Evolutionary conservation across 2,113 vertebrate species (phyloP), one percentile per base, ranked within the genome.

Genomic region (Setophaga kirtlandii): DNA sequence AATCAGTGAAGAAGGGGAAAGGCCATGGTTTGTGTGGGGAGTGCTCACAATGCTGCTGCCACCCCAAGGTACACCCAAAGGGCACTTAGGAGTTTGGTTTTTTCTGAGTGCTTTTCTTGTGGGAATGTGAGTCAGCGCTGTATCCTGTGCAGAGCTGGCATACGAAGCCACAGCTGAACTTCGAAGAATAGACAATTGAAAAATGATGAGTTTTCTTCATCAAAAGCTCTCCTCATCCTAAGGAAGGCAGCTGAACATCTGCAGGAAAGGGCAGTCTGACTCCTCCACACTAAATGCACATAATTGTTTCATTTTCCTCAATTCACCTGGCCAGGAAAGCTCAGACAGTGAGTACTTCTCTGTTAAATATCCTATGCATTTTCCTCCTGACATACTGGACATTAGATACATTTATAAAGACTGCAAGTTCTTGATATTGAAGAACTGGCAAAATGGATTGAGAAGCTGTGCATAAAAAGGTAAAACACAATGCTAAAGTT

Each of bases 401-500:
- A 19, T 74, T 41, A 30, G 31, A 52, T 35, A 52, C 1, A 5
- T 69, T 56, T 73, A 64, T 77, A 78, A 88, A 89, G 41, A 92
- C 6, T 7, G 0, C 44, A 78, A 82, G 35, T 67, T 49, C 39
- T 68, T 58, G 42, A 46, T 80, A 46, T 16, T 52, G 41, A 92
- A 91, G 90, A 89, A 56, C 49, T 86, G 46, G 70, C 33, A 75
- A 55, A 94, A 91, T 41, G 37, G 37, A 86, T n/a, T 70, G 63
- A 87, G 55, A 87, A 95, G 62, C 50, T 28, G 20, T 21, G 13
- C 24, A 70, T 14, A 22, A 93, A 59, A 89, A 89, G 86, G 44
- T 25, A 89, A 92, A 97, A 94, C 69, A 37, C 70, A 81, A 18
- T 62, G 52, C 37, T 83, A 31, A 91, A 89, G 41, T 82, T 95